Evolutionary conservation across 2,797 vertebrate genomes (phyloP).

Genomic region (Ceyx erithaca): DNA sequence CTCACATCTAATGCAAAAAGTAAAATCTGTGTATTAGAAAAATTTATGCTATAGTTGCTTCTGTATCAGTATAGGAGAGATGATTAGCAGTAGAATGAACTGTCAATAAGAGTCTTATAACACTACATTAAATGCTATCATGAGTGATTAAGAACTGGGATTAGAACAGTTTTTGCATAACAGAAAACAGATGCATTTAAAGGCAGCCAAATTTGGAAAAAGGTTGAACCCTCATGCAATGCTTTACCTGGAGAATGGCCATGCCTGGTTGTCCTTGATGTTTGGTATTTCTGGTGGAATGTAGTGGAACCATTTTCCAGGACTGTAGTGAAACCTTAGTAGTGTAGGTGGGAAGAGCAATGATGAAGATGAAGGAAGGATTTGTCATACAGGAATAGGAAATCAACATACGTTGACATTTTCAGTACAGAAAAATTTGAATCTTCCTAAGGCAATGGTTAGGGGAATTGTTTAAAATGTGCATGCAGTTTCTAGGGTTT

Average conservation of each 20-base stretch:
- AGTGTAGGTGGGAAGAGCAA: not conserved
- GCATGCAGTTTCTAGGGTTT: not conserved
- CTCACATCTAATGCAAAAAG: conserved; percentile 12
- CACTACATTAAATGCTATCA: conserved; percentile 6
- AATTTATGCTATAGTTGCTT: not conserved
- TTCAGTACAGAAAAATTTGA: not conserved
- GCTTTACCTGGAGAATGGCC: not conserved
- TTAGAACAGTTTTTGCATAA: conserved; percentile 13
- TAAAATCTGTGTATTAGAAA: not conserved
- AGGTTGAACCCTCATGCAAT: not conserved
- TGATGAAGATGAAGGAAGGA: not conserved
- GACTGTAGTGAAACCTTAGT: not conserved
- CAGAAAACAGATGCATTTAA: conserved; percentile 20
- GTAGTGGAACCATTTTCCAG: not conserved
- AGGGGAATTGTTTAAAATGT: not conserved
- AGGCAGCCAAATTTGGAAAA: conserved; percentile 1
- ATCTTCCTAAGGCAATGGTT: not conserved
- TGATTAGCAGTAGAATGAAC: not conserved
- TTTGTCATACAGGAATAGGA: not conserved
- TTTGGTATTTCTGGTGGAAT: not conserved
- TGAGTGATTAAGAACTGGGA: not conserved
- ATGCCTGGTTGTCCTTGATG: not conserved
- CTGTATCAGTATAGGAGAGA: not conserved
- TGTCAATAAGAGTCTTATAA: not conserved
- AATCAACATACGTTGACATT: not conserved